Conservation (phyloP, 2,888 invertebrate genomes). For the Epinotia brunnichana region DNA sequence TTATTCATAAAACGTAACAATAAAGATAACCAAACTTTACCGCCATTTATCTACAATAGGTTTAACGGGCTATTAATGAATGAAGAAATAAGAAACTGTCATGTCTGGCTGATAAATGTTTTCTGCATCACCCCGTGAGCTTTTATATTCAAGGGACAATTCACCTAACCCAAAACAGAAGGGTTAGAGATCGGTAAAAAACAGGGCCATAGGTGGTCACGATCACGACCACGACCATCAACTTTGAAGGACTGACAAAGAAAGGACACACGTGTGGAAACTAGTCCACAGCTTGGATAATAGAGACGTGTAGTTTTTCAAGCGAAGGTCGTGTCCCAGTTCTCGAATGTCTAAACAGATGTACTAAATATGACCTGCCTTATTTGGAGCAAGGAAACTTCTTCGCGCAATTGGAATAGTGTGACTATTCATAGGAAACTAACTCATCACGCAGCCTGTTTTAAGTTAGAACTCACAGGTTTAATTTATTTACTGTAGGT, state of each 20-base stretch:
- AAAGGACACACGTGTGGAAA: constrained; percentile 5
- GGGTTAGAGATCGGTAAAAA: neutral
- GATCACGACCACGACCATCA: neutral
- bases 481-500: too few relatives aligned
- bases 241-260: neutral
- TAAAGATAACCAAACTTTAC: too few relatives aligned
- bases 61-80: neutral
- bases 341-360: constrained; percentile 12
- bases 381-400: neutral
- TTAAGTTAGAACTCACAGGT: neutral
- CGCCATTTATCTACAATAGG: too few relatives aligned
- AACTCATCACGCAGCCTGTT: neutral
- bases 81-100: neutral
- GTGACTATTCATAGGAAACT: too few relatives aligned
- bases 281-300: constrained; percentile 15
- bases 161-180: neutral
- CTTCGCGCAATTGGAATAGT: too few relatives aligned
- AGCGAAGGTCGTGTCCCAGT: constrained; percentile 11
- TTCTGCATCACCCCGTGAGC: neutral
- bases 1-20: too few relatives aligned
- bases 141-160: neutral
- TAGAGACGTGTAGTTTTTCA: constrained; percentile 3
- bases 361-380: constrained; percentile 12
- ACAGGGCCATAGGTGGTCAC: neutral
- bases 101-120: neutral